Base-by-base conservation (phyloP, 2,113 vertebrate species). In the Synodontis membranacea region DNA sequence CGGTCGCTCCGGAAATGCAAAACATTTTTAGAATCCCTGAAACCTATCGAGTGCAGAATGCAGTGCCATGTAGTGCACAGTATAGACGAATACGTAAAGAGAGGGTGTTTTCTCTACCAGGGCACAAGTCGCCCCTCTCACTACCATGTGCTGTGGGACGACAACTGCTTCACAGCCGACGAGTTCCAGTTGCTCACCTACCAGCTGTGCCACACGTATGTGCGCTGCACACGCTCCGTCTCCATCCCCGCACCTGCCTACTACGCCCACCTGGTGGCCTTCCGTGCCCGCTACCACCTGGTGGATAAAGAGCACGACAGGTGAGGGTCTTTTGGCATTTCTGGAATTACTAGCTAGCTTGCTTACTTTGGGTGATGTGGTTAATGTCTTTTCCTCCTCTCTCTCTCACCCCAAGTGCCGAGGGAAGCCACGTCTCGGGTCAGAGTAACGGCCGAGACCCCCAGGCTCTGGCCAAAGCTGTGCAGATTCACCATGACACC, bases 231-330 rank as follows among this genome's bases (percentile, higher is more conserved):
- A 82, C 96, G 98, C 82, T 99, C 98, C 0, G 98, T 99, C 88
- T 99, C 98, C 93, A 99, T 99, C 93, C 98, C 98, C 0, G 98
- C 98, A 62, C 98, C 98, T 82, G 98, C 98, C 87, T 99, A 99
- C 94, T 99, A 99, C 79, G 98, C 98, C 93, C 98, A 98, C 92
- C 94, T 99, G 94, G 98, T 99, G 92, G 98, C 98, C 90, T 99
- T 99, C 94, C 96, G 98, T 86, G 98, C 98, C 91, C 96, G 98
- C 88, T 99, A 99, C 93, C 98, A 99, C 93, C 95, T 99, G 62
- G 98, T 99, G 95, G 98, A 99, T 95, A 99, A 99, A 93, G 98
- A 99, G 91, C 98, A 99, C 83, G 98, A 99, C 97, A 99, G 98
- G 98, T 99, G 92, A 94, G 87, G 25, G 23, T 78, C 19, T 48